A percentile compares a stretch with the other conserved stretches of the same genome.
Conservation (phyloP, 1,140 invertebrate species). For the Fopius arisanus region DNA sequence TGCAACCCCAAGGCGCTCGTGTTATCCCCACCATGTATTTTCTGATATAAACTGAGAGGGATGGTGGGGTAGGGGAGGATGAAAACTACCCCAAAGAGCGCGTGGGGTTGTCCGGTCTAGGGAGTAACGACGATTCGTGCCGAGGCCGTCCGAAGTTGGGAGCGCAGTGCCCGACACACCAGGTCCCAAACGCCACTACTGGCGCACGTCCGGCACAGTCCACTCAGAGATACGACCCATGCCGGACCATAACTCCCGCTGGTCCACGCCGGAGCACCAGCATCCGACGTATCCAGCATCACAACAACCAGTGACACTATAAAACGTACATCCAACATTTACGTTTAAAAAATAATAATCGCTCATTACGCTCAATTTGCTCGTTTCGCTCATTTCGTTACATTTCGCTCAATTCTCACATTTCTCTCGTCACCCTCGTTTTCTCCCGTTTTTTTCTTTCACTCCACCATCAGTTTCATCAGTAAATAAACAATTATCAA, state of each 20-base stretch:
- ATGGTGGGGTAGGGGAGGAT: constrained; percentile 49
- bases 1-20: constrained; percentile 30
- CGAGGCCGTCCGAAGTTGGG: constrained; percentile 58
- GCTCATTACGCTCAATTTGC: background rate
- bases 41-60: constrained; percentile 1
- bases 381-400: too few species aligned
- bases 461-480: too few species aligned
- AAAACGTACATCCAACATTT: too few species aligned
- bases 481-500: background rate
- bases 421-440: background rate
- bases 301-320: constrained; percentile 16
- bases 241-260: constrained; percentile 62
- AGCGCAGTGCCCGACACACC: constrained; percentile 61
- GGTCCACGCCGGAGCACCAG: constrained; percentile 54
- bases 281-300: constrained; percentile 31
- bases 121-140: constrained; percentile 48
- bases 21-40: constrained; percentile 52
- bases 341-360: background rate
- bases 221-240: constrained; percentile 65
- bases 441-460: too few species aligned
- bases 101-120: constrained; percentile 59
- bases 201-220: constrained; percentile 65
- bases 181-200: constrained; percentile 59
- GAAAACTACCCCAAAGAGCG: constrained; percentile 61
- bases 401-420: too few species aligned